phyloP scores from a whole-genome alignment of 1,140 invertebrate genomes.

The Diorhabda sublineata region DNA sequence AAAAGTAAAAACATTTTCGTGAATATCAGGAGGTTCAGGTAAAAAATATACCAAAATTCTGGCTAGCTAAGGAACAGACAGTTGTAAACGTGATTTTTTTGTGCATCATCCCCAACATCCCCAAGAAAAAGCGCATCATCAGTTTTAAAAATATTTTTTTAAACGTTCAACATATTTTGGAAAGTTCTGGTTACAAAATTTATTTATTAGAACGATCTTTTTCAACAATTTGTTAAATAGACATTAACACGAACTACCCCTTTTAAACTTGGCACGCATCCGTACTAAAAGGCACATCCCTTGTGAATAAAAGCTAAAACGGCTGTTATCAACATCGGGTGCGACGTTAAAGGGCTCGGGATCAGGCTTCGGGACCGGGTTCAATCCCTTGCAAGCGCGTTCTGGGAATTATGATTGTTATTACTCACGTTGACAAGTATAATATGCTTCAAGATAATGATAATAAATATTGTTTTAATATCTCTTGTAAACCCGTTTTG shows the following conservation, averaged over 20 bases:
- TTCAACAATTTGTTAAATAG: no score
- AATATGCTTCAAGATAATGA: conserved; percentile 34
- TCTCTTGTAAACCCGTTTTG: conserved; percentile 5
- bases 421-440: conserved; percentile 35
- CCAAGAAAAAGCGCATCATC: no score
- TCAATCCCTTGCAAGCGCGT: conserved; percentile 25
- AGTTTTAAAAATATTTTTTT: no score
- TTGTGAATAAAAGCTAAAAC: conserved; percentile 21
- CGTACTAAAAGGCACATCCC: conserved; percentile 17
- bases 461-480: conserved; percentile 37
- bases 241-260: not conserved
- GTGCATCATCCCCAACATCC: no score
- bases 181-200: no score
- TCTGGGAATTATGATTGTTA: conserved; percentile 37
- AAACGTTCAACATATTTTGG: no score
- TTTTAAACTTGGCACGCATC: not conserved
- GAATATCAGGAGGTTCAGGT: no score
- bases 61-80: no score
- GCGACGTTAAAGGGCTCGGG: conserved; percentile 18
- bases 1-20: no score
- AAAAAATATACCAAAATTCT: no score
- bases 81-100: no score
- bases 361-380: not conserved
- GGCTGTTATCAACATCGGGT: conserved; percentile 25
- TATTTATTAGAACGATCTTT: no score